Percentiles rank a stretch among this genome's conserved stretches.
Evolutionary conservation across 2,888 invertebrate genomes (phyloP).

Genomic region (Synanthedon tipuliformis): DNA sequence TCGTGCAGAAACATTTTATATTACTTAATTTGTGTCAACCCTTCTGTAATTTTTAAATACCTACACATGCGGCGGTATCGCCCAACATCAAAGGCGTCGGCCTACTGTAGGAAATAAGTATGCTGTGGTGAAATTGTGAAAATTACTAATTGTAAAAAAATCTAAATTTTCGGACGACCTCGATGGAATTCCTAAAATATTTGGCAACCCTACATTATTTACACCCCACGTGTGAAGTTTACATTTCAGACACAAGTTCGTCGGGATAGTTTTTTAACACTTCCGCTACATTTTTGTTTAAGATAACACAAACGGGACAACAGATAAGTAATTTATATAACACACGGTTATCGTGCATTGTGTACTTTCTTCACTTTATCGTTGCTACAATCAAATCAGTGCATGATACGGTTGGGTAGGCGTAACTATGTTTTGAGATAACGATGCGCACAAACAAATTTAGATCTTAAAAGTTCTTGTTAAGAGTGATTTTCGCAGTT

Average conservation of each 20-base stretch:
- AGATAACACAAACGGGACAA: conserved; percentile 40
- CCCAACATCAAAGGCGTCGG: too few species aligned
- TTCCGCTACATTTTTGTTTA: conserved; percentile 38
- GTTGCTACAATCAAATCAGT: conserved; percentile 36
- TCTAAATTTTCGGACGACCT: too few species aligned
- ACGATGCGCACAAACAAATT: not conserved
- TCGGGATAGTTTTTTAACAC: conserved; percentile 8
- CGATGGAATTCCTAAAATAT: too few species aligned
- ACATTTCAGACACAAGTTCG: not conserved
- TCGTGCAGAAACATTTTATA: too few species aligned
- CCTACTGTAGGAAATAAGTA: too few species aligned
- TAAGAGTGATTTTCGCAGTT: not conserved
- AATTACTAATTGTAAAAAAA: too few species aligned
- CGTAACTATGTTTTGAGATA: not conserved
- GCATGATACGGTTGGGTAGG: not conserved
- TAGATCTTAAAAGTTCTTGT: not conserved
- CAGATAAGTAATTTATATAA: conserved; percentile 37
- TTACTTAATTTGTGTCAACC: too few species aligned
- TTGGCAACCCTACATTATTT: too few species aligned
- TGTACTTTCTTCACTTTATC: conserved; percentile 45
- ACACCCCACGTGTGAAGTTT: not conserved
- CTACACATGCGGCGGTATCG: too few species aligned
- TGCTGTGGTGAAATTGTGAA: too few species aligned
- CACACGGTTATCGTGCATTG: conserved; percentile 38
- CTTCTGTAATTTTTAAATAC: too few species aligned